Evolutionary conservation across 1,140 invertebrate genomes (phyloP), one percentile per base, ranked within the genome.

Genomic region (Aphaenogaster floridana): DNA sequence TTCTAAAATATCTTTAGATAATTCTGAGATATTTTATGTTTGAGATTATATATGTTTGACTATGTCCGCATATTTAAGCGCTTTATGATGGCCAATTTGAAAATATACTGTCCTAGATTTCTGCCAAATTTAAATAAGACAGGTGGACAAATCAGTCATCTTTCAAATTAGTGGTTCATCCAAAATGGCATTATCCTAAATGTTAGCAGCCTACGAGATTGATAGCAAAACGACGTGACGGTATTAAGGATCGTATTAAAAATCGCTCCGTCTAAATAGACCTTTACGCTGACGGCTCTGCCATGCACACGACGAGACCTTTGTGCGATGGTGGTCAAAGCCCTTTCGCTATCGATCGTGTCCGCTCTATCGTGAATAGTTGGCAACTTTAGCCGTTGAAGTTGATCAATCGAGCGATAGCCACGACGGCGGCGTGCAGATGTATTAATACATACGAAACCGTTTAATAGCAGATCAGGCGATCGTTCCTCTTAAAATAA

Each of bases 281-380:
- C 71, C 36, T 71, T 57, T 45, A 59, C 15, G 34, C 17, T 61
- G 69, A 76, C 34, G 42, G 21, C 6, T 63, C 28, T 68, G 7
- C 36, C 15, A 45, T 48, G 80, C 80, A 8, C 68, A 9, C 68
- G 11, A 66, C 61, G 34, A 61, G 80, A 83, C 80, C 80, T 83
- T 83, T 83, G 80, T 74, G 54, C 28, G 52, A 74, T 59, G 54
- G 54, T 84, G 80, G 80, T 84, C 80, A 84, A 84, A 84, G 80
- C 80, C 80, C 80, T 84, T 76, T 84, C 54, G 80, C 13, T 76
- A 84, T 84, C 80, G 80, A 84, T 84, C 80, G 52, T 74, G 54
- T 83, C 68, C 63, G 63, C n/a, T 84, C 80, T 84, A 84, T 76
- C 80, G 80, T 84, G 80, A 74, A 57, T 74, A 71, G 79, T 83